These are phyloP conservation scores for Zophobas atratus DNA, from an alignment of 1,140 invertebrate species.

Conservation along the genomic window DNA sequence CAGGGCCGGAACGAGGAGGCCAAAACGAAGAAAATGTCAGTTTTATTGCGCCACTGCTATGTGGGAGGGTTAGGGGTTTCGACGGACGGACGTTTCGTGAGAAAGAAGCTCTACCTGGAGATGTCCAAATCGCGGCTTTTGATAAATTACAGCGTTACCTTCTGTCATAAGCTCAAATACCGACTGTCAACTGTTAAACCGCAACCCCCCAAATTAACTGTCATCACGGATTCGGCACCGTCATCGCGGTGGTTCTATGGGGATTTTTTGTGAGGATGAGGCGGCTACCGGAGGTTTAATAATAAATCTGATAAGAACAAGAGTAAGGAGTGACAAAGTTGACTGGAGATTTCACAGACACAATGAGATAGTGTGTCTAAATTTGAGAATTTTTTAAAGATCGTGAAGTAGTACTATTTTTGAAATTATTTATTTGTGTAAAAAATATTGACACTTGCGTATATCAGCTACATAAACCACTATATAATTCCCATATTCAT, in stretches of 20 bases:
- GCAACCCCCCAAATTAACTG: constrained; percentile 55
- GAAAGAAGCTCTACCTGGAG: constrained; percentile 49
- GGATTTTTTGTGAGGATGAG: constrained; percentile 50
- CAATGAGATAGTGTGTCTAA: too few relatives aligned
- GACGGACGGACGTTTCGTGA: constrained; percentile 16
- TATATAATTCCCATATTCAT: too few relatives aligned
- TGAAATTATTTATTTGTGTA: too few relatives aligned
- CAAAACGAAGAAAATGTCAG: background rate
- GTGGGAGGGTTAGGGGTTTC: background rate
- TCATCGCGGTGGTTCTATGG: constrained; percentile 48
- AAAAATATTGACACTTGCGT: too few relatives aligned
- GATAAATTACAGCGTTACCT: constrained; percentile 56
- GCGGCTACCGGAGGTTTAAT: constrained; percentile 39
- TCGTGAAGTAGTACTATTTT: too few relatives aligned
- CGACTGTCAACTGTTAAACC: constrained; percentile 55
- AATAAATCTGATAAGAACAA: too few relatives aligned
- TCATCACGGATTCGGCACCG: constrained; percentile 54
- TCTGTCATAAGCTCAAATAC: constrained; percentile 54
- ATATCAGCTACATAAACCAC: too few relatives aligned
- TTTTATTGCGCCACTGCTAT: constrained; percentile 15
- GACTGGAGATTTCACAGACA: too few relatives aligned
- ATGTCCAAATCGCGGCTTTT: constrained; percentile 42
- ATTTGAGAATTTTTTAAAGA: too few relatives aligned
- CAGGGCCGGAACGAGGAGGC: constrained; percentile 24
- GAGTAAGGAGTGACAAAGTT: too few relatives aligned